Conservation (phyloP, 2,797 vertebrate genomes). For the Lerista edwardsae region DNA sequence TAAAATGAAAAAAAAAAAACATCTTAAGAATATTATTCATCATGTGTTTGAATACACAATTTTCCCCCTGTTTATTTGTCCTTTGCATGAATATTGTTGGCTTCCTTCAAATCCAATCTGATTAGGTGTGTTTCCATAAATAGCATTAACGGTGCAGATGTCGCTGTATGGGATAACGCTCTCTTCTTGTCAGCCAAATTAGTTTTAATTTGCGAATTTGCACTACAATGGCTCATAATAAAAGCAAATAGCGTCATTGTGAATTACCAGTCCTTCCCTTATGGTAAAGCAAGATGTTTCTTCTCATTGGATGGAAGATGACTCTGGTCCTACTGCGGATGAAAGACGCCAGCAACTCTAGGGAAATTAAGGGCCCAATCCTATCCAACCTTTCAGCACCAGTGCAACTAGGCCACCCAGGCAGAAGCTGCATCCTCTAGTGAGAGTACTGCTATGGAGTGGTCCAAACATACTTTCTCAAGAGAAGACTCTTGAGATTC, state of each 20-base stretch:
- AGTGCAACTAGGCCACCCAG: no score
- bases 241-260: not conserved
- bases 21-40: conserved; percentile 29
- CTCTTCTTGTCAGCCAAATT: conserved; percentile 19
- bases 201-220: conserved; percentile 20
- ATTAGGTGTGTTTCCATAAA: conserved; percentile 15
- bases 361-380: no score
- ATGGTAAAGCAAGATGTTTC: not conserved
- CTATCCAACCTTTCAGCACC: no score
- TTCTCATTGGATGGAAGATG: not conserved
- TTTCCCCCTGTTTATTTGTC: conserved; percentile 6
- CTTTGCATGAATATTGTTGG: not conserved
- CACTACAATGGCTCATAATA: conserved; percentile 20
- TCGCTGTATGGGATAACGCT: not conserved
- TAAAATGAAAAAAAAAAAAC: conserved; percentile 24
- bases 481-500: no score
- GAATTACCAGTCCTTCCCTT: not conserved
- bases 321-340: not conserved
- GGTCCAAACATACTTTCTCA: no score
- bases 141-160: conserved; percentile 11
- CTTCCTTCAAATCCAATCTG: not conserved
- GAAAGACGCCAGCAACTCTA: not conserved
- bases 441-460: no score
- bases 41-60: not conserved
- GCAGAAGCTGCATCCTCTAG: no score